Evolutionary conservation across 2,888 invertebrate species (phyloP), one percentile per base, ranked within the genome.

Genomic region (Mamestra brassicae): DNA sequence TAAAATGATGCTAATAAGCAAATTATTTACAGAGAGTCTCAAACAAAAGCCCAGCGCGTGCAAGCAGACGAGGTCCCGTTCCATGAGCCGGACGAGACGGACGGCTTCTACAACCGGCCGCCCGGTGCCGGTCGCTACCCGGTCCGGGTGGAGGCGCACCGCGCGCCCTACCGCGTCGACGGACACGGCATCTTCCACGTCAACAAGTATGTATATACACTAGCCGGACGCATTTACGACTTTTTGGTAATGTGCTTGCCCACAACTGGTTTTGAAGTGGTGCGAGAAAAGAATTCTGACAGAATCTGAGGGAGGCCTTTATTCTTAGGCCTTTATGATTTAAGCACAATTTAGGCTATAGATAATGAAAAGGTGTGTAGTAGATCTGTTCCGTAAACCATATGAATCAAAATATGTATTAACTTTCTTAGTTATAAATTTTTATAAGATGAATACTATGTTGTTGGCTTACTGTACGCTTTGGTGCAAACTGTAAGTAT

Each of bases 51-150:
- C 47, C 85, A 72, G 2, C 78, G 80, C 7, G 81, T 87, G 11
- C 92, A 92, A 34, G 84, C 90, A 0, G 94, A 95, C 73, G 94
- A 94, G 62, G 83, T 85, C 3, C 91, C 92, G 13, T 94, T 94
- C 87, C 80, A 86, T 61, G 88, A 91, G 80, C 91, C 95, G 0
- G 76, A 85, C 3, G 91, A 94, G 67, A 94, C 95, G 0, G 90
- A 89, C 34, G 95, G 95, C 6, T 96, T 95, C 90, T 95, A 95
- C 92, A 95, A 94, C 91, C 90, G 92, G 8, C 92, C 93, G 4
- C 88, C 88, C 3, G 92, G 91, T 38, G 83, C 86, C 10, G 94
- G 94, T 2, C 90, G 93, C 50, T 95, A 90, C 86, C 94, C 93
- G 15, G 94, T 95, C 38, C 87, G 89, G 1, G 90, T 91, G 34